Base-by-base conservation (phyloP, 1,140 invertebrate genomes). In the Drosophila seguyi region DNA sequence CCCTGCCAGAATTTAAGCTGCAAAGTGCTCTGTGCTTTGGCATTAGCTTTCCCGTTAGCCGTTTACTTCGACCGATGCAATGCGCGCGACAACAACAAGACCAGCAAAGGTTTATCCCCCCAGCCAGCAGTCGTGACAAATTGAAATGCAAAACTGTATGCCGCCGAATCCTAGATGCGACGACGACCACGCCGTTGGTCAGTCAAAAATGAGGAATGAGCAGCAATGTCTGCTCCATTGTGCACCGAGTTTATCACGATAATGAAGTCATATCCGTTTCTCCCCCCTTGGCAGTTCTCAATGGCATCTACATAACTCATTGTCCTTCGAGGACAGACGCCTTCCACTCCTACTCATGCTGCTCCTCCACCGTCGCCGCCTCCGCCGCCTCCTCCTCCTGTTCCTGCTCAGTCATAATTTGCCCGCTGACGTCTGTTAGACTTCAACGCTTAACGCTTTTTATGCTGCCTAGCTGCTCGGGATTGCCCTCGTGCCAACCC, bases 201-300 rank as follows among this genome's bases (percentile, higher is more conserved):
- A 72, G 55, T 48, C 60, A 60, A 59, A 59, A 68, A 60, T 68
- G 77, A 63, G 50, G 41, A 61, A 80, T 50, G 80, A 48, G 53
- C 56, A 39, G 63, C 65, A 20, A 10, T 66, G 53, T 44, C 73
- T 55, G 63, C 55, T 77, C 63, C 48, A 82, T 86, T 79, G 65
- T 79, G 61, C 59, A 61, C 57, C 85, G 63, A 85, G 74, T 71
- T 88, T 85, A 90, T 85, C 77, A 79, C 52, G 77, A 88, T 90
- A 90, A 88, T 88, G 85, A 85, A 88, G 85, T 88, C 85, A 72
- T 71, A 79, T 79, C 77, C 77, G 77, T 68, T 59, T 34, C 42
- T 47, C 20, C 58, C 52, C 52, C 44, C 18, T 22, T 39, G 7
- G 42, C 73, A 57, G 73, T 42, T 65, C 58, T 72, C 68, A 67